Evolutionary conservation across 2,113 vertebrate genomes (phyloP).

Genomic region (Apodemus sylvaticus): DNA sequence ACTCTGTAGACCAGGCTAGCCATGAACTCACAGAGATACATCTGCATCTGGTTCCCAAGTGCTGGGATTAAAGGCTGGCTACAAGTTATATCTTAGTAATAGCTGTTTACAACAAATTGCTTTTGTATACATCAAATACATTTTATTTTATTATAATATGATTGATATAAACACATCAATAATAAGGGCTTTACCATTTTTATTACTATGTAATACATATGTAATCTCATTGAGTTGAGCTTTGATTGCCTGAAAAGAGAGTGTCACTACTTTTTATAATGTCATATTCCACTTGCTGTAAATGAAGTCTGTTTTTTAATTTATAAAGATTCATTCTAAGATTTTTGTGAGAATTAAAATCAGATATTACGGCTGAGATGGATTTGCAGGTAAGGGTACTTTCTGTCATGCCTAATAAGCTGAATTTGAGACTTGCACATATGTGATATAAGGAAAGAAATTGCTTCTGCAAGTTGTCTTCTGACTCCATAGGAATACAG

Average conservation of each 20-base stretch:
- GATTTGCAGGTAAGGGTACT: no score
- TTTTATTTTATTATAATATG: conserved; percentile 30
- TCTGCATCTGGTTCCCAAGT: neutral
- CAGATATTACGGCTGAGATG: neutral
- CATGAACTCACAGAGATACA: neutral
- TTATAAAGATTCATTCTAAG: neutral
- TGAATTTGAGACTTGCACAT: no score
- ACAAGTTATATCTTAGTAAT: neutral
- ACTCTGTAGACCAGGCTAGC: neutral
- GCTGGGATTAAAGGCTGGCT: neutral
- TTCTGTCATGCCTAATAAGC: neutral
- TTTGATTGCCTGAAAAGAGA: neutral
- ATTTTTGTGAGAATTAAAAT: neutral
- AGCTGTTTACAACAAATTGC: neutral
- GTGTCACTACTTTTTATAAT: neutral
- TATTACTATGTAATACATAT: neutral
- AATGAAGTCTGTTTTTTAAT: neutral
- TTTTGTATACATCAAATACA: neutral
- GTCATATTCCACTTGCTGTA: neutral
- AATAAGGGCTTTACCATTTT: neutral
- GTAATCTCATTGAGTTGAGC: conserved; percentile 5
- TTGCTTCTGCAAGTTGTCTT: neutral
- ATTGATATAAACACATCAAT: neutral
- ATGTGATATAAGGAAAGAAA: neutral
- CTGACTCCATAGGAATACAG: neutral